Base-by-base conservation (phyloP, 2,888 invertebrate species). In the Ptilodon capucinus region DNA sequence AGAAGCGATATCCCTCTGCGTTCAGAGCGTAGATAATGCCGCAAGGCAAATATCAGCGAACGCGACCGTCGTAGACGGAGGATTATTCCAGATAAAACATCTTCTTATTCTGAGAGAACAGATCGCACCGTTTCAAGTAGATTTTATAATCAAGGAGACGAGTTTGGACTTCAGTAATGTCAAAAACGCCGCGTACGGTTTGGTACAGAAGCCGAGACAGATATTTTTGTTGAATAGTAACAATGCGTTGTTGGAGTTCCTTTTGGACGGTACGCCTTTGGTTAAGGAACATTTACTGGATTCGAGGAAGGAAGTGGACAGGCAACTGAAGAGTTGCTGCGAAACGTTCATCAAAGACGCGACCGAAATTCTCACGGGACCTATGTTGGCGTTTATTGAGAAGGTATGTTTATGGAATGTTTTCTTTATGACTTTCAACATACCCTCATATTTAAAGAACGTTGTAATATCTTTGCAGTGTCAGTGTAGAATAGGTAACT, bases 61-160 rank as follows among this genome's bases (percentile, higher is more conserved):
- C 63, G 96, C 96, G 86, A 94, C 95, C 0, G 85, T 91, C n/a
- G 92, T 98, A n/a, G 99, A 99, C 84, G 98, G 97, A 0, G 95
- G 97, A 75, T 91, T 99, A n/a, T 99, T 99, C 83, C 95, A 99
- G 86, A 97, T 99, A 36, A 99, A 99, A 80, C 99, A 99, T 86
- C 89, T 99, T 49, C 91, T 99, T 2, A 99, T 99, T 49, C 91
- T 99, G 1, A 90, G 99, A 17, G 99, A 99, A 79, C 99, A 99
- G 84, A 99, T 99, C 21, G 98, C 99, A 0, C 99, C 99, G 0
- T 99, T 99, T 77, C 98, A 99, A 82, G 97, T 97, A 0, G 99
- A 98, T 75, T 97, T 97, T 65, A 95, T 97, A 0, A 94, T 98
- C 0, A 97, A 97, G 74, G 99, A 99, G 81, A 97, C 98, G 5